Evolutionary conservation across 2,113 vertebrate genomes (phyloP), one percentile per base, ranked within the genome.

Genomic region (Megalops atlanticus): DNA sequence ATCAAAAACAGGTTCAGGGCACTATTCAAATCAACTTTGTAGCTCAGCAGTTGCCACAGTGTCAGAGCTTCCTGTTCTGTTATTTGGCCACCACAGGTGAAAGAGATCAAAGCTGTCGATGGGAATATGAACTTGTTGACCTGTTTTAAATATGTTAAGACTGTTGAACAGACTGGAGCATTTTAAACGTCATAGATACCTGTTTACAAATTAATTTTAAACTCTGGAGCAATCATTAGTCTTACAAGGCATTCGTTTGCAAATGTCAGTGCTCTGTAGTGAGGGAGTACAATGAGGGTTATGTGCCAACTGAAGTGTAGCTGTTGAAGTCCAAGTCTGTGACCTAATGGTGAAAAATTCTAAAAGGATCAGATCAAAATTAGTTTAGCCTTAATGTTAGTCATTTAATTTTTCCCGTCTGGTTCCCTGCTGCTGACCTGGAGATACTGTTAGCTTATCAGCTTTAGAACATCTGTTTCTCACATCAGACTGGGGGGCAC

Each of bases 341-440:
- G 58, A 31, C 31, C 24, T 24, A 5, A 15, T 31, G 5, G 58
- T 64, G 58, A 64, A 64, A 64, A 64, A 5, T 11, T 64, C 2
- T 10, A 64, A 64, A 64, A 10, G 58, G 49, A 54, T 24, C 24
- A n/a, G 6, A 64, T 27, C 58, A 64, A 54, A 54, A 54, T 54
- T 64, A 64, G 58, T 64, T 64, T 64, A 64, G 58, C 58, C 58
- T 64, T 64, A 64, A 31, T 54, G 31, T 64, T 64, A 31, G 31
- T 64, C 7, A 1, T 64, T 64, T 27, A n/a, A 27, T 64, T 64
- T 27, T 31, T 64, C 31, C 12, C 4, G 7, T 27, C n/a, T 64
- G 18, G 21, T n/a, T 58, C n/a, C 16, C 52, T 58, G 52, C 21
- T n/a, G n/a, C n/a, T 64, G 58, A 27, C 2, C 7, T 64, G 8